Percentiles rank a stretch among this genome's conserved stretches.
Conservation (phyloP, 2,113 vertebrate species). For the Thamnophis sirtalis region DNA sequence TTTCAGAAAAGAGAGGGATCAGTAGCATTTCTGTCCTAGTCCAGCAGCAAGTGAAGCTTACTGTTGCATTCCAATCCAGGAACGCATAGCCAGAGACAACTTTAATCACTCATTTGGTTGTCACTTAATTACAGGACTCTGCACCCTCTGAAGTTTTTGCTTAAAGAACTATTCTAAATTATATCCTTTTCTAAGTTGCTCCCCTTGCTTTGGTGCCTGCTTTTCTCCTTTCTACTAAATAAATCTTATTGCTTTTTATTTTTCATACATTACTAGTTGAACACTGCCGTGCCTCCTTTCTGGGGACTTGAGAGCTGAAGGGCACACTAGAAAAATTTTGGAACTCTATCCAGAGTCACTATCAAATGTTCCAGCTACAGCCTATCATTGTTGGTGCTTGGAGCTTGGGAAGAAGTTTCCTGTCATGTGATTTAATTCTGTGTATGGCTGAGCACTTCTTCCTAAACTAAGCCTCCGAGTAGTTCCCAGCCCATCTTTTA, state of each 20-base stretch:
- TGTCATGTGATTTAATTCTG: background rate
- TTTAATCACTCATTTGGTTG: background rate
- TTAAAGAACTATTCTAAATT: background rate
- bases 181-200: background rate
- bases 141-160: background rate
- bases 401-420: background rate
- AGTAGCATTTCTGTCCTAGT: background rate
- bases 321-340: background rate
- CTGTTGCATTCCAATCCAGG: background rate
- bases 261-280: background rate
- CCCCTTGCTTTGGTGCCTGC: background rate
- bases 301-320: background rate
- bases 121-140: background rate
- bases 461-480: background rate
- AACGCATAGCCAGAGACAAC: background rate
- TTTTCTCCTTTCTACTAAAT: background rate
- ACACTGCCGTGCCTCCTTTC: background rate
- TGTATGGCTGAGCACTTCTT: background rate
- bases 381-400: background rate
- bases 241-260: background rate
- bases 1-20: background rate
- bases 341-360: background rate
- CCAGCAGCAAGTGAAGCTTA: background rate
- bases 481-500: background rate
- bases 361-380: background rate